Evolutionary conservation across 2,797 vertebrate species (phyloP), one percentile per base, ranked within the genome.

Genomic region (Chiroxiphia lanceolata): DNA sequence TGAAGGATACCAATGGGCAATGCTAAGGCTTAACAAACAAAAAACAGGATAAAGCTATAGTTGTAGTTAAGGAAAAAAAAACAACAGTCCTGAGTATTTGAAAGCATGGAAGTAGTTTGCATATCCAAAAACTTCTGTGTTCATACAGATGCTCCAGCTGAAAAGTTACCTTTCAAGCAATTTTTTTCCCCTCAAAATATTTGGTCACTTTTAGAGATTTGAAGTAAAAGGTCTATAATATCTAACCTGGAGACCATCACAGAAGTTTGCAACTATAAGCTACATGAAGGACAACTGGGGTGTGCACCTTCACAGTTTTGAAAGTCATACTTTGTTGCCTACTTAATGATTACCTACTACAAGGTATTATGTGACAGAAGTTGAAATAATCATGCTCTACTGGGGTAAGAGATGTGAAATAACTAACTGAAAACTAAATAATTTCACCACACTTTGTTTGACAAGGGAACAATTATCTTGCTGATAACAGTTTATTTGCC

Each of bases 51-150:
- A 96, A 94, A 96, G 91, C 91, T 95, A 83, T 61, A 71, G 29
- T 4, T 92, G 45, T 27, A 82, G 56, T 83, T 31, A n/a, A 85
- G 15, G 22, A 36, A 53, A 79, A 56, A 65, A 44, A 67, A 67
- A 42, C 36, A 29, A 34, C 40, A 40, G 51, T 93, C 93, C 93
- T 95, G 94, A 96, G 93, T 81, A 76, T 72, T 47, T 89, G 44
- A 72, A 88, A 90, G 59, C 4, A 6, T 20, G 19, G 31, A 81
- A 91, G 27, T 48, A 69, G 44, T 72, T 9, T 67, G 60, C 87
- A 53, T 57, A 93, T 70, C 63, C 42, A 34, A 77, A 88, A 13
- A 1, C 17, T 18, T 83, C 69, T 82, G 77, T 25, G 65, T 53
- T 75, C 75, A 42, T 25, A 88, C 31, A 93, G 67, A 76, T 60